Evolutionary conservation across 2,797 vertebrate species (phyloP), one percentile per base, ranked within the genome.

Genomic region (Miichthys miiuy): DNA sequence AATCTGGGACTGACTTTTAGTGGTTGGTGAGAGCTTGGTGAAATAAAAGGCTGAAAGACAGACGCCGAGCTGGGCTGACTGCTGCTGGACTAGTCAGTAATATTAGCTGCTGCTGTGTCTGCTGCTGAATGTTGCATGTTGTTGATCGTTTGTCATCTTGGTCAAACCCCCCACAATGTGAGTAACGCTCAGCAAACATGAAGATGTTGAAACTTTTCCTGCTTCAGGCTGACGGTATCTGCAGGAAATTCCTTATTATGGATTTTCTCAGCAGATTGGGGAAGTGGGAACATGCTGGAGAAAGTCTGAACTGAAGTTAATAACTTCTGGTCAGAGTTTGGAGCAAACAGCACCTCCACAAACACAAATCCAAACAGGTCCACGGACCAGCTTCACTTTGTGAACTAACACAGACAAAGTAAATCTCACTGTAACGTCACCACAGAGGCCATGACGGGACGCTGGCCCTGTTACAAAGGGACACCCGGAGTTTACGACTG

Each of bases 241-340:
- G 68, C 72, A 84, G 79, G 79, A 87, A 83, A 79, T 81, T 63
- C 79, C 75, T 77, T 50, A 66, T 87, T n/a, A 54, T 20, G 78
- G n/a, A 38, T 27, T 77, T 57, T 50, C 50, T 50, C 11, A 48
- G 30, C 63, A 62, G 56, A 54, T n/a, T 1, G 56, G 5, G 5
- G 27, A 23, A 34, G 52, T 20, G 27, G 16, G 17, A 48, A 30
- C 50, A 12, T 70, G 17, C 17, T 7, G 11, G n/a, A 18, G 46
- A 64, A 23, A 3, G 23, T n/a, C 17, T 41, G 12, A 61, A 27
- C n/a, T 11, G 2, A 48, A 41, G 41, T 17, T 18, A 11, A 72
- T 25, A 17, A 25, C 16, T 3, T 58, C 7, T n/a, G 3, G 51
- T 21, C 18, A n/a, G 34, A n/a, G 25, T n/a, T 11, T 17, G 16